A percentile compares a stretch with the other conserved stretches of the same genome.
Evolutionary conservation across 2,888 invertebrate species (phyloP).

Genomic region (Odontothrips loti): DNA sequence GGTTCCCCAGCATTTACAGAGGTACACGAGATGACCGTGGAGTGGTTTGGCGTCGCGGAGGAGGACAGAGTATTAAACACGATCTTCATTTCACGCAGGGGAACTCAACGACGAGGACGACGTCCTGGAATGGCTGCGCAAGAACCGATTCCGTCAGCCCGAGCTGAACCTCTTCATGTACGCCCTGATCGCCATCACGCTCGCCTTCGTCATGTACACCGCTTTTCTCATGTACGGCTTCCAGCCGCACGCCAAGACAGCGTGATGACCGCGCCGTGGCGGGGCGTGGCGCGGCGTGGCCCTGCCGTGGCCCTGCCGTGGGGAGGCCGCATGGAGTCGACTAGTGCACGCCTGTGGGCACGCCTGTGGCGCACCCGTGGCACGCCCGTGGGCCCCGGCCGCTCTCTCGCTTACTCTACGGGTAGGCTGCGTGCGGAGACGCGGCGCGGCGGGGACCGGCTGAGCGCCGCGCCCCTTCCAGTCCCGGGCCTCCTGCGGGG

Average conservation of each 20-base stretch:
- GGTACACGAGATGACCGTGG: too few relatives aligned
- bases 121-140: conserved; percentile 87
- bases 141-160: conserved; percentile 88
- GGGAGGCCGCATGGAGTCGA: not conserved
- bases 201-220: conserved; percentile 84
- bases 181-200: conserved; percentile 76
- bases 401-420: not conserved
- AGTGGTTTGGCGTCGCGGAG: too few relatives aligned
- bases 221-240: conserved; percentile 88
- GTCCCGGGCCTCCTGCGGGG: too few relatives aligned
- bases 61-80: not conserved
- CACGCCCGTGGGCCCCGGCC: conserved; percentile 5
- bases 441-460: not conserved
- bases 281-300: conserved; percentile 13
- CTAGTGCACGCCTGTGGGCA: not conserved
- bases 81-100: too few relatives aligned
- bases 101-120: conserved; percentile 78
- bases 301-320: not conserved
- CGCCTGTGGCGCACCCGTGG: not conserved
- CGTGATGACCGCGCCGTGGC: conserved; percentile 16
- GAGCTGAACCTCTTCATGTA: conserved; percentile 94
- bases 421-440: conserved; percentile 1
- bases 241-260: conserved; percentile 57
- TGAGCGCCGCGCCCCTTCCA: not conserved
- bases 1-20: conserved; percentile 89